Percentiles rank a stretch among this genome's conserved stretches.
These are phyloP conservation scores for Leucophenga maculata DNA, from an alignment of 2,888 invertebrate species.

Conservation along the genomic window DNA sequence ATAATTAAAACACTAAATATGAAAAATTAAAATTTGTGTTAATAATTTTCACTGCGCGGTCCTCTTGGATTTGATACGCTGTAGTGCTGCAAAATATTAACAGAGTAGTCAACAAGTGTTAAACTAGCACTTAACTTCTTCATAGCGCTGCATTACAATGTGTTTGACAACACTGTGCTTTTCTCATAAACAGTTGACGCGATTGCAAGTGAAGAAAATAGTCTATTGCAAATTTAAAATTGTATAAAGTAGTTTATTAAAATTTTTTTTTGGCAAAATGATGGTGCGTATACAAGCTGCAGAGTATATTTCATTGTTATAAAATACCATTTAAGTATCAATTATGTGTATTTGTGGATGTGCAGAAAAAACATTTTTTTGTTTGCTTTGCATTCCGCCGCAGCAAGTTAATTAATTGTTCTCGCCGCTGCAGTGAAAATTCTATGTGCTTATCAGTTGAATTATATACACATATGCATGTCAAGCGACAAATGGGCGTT, in stretches of 20 bases:
- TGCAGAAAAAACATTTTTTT: no score
- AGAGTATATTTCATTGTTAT: not conserved
- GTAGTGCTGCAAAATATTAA: not conserved
- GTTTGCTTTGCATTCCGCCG: no score
- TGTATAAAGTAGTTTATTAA: no score
- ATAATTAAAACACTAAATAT: not conserved
- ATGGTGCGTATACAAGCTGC: slow-evolving; percentile 5
- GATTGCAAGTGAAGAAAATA: not conserved
- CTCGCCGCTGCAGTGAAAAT: not conserved
- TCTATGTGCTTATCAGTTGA: slow-evolving; percentile 36
- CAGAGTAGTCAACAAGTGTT: not conserved
- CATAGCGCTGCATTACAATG: no score
- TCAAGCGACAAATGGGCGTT: slow-evolving; percentile 40
- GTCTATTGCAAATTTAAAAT: no score
- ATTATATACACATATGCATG: slow-evolving; percentile 39
- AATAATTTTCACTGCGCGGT: not conserved
- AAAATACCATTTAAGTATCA: not conserved
- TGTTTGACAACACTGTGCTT: not conserved
- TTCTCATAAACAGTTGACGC: not conserved
- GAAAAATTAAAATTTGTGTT: not conserved
- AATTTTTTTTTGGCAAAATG: slow-evolving; percentile 3
- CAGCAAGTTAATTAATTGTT: no score
- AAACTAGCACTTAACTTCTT: not conserved
- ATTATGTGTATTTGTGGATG: not conserved
- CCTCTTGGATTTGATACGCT: not conserved